Evolutionary conservation across 2,888 invertebrate species (phyloP).

Genomic region (Muscina levida): DNA sequence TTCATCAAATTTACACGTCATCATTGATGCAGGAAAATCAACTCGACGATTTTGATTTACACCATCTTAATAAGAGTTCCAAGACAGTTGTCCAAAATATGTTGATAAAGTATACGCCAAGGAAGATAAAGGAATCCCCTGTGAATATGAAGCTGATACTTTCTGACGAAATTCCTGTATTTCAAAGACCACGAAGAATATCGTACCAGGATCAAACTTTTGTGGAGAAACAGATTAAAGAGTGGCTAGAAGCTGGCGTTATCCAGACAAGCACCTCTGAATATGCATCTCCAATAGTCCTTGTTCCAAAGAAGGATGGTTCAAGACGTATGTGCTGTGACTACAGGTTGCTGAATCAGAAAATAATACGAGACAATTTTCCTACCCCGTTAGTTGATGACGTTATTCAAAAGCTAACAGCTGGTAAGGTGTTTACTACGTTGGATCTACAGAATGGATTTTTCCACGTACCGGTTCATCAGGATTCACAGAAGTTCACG

Average conservation of each 20-base stretch:
- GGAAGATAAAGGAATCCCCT: conserved; percentile 17
- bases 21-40: not conserved
- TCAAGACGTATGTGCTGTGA: conserved; percentile 74
- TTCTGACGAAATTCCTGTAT: conserved; percentile 56
- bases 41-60: not conserved
- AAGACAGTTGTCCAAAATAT: not conserved
- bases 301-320: too few relatives aligned
- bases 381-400: conserved; percentile 59
- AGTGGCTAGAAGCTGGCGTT: too few relatives aligned
- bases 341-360: conserved; percentile 67
- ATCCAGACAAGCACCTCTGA: too few relatives aligned
- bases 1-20: not conserved
- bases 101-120: conserved; percentile 2
- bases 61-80: not conserved
- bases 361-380: conserved; percentile 54
- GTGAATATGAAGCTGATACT: conserved; percentile 58
- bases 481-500: conserved; percentile 53
- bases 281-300: too few relatives aligned
- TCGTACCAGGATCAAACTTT: conserved; percentile 49
- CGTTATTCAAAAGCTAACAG: conserved; percentile 44
- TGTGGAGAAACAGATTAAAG: conserved; percentile 70
- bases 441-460: conserved; percentile 36
- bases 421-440: conserved; percentile 15
- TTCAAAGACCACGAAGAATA: conserved; percentile 49
- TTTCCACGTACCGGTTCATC: conserved; percentile 35